Conservation (phyloP, 2,797 vertebrate species). For the Cuculus canorus region DNA sequence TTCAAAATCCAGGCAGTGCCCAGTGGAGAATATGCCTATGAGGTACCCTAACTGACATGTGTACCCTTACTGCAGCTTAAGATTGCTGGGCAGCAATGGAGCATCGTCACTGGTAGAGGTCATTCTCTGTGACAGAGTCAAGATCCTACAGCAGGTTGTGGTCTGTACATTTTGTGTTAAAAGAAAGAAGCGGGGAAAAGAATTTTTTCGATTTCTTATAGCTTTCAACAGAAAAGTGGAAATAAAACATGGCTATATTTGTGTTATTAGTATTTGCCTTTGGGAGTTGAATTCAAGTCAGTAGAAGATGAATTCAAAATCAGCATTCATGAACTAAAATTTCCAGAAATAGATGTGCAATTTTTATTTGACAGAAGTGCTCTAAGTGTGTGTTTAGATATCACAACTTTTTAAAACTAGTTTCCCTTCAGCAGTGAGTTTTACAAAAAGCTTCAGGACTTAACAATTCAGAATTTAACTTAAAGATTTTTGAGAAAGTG, state of each 20-base stretch:
- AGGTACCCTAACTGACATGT: not conserved
- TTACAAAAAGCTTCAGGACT: not conserved
- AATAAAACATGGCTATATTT: not conserved
- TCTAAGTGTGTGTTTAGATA: not conserved
- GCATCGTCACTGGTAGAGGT: not conserved
- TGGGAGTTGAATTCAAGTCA: not conserved
- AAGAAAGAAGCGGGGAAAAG: not conserved
- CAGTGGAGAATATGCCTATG: not conserved
- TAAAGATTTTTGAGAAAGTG: not conserved
- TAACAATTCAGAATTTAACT: not conserved
- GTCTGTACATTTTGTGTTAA: not conserved
- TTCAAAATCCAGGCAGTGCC: not conserved
- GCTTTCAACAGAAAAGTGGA: not conserved
- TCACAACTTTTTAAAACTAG: not conserved
- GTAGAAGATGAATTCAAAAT: not conserved
- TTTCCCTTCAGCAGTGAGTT: not conserved
- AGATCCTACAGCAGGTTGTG: not conserved
- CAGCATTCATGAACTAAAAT: not conserved
- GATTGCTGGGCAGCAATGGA: rapidly evolving
- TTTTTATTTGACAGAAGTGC: not conserved
- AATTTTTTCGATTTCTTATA: not conserved
- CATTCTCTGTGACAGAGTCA: not conserved
- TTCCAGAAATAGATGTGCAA: not conserved
- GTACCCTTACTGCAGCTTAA: not conserved
- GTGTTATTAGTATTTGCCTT: not conserved